phyloP scores from a whole-genome alignment of 37 sponge, comb jelly and placozoan genomes.

The Beroe forskalii region DNA sequence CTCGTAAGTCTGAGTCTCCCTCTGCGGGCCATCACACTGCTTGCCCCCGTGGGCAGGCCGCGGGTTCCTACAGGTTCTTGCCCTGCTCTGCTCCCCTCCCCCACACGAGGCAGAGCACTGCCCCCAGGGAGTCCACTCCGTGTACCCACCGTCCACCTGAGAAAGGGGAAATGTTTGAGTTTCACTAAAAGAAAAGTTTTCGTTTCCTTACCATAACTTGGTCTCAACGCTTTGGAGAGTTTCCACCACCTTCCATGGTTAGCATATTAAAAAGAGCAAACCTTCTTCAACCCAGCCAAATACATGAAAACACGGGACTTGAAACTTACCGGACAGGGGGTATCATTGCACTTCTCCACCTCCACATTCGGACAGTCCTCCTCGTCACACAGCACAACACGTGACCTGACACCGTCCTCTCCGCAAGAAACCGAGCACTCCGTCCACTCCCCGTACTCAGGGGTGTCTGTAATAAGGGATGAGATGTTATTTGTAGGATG shows the following conservation, averaged over 20 bases:
- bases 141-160: conserved; percentile 23
- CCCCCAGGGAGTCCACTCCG: conserved; percentile 47
- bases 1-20: not conserved
- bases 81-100: not conserved
- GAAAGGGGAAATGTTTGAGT: too few species aligned
- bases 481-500: too few species aligned
- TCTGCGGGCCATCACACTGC: conserved; percentile 7
- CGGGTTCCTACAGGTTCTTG: conserved; percentile 58
- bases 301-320: too few species aligned
- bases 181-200: too few species aligned
- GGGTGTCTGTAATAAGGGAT: too few species aligned
- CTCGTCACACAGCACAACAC: conserved; percentile 66
- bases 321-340: conserved; percentile 46
- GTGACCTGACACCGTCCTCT: not conserved
- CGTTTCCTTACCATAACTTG: too few species aligned
- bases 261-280: too few species aligned
- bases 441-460: conserved; percentile 49
- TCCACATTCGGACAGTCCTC: conserved; percentile 69
- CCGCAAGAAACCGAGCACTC: conserved; percentile 12
- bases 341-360: conserved; percentile 66
- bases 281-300: too few species aligned
- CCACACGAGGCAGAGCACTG: conserved; percentile 18
- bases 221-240: too few species aligned
- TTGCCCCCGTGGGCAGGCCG: conserved; percentile 51
- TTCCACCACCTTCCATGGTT: too few species aligned